Conservation (phyloP, 2,888 invertebrate species). For the Cantharis nigra region DNA sequence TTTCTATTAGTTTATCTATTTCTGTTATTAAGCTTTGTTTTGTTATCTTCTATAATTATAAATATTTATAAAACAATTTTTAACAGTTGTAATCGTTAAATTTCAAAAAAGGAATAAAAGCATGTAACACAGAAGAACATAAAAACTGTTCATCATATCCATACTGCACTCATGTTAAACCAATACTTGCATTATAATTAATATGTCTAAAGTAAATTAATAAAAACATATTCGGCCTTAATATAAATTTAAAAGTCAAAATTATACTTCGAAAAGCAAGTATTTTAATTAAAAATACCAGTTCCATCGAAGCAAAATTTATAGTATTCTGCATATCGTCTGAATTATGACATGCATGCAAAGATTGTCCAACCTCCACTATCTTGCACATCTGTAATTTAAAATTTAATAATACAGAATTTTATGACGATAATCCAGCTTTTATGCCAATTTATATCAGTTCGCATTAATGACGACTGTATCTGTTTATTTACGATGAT, state of each 20-base stretch:
- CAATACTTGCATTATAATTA: not conserved
- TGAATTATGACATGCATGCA: constrained; percentile 17
- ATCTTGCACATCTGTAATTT: constrained; percentile 23
- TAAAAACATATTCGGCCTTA: not conserved
- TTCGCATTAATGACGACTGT: constrained; percentile 17
- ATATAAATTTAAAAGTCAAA: constrained; percentile 2
- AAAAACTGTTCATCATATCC: not conserved
- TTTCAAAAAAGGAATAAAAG: not conserved
- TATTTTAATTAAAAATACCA: constrained; percentile 20
- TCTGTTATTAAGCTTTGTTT: not conserved
- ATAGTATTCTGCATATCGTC: constrained; percentile 13
- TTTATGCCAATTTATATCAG: constrained; percentile 22
- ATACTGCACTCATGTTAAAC: not conserved
- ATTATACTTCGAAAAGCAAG: not conserved
- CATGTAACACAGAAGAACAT: not conserved
- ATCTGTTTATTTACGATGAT: constrained; percentile 16
- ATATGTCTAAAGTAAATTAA: constrained; percentile 1
- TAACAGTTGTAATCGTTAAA: not conserved
- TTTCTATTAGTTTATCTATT: not conserved
- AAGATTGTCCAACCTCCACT: constrained; percentile 19
- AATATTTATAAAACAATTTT: not conserved
- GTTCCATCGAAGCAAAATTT: constrained; percentile 11
- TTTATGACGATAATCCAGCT: constrained; percentile 21
- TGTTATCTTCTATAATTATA: no score
- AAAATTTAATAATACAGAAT: constrained; percentile 24